Evolutionary conservation across 2,888 invertebrate genomes (phyloP).

Genomic region (Clivina fossor): DNA sequence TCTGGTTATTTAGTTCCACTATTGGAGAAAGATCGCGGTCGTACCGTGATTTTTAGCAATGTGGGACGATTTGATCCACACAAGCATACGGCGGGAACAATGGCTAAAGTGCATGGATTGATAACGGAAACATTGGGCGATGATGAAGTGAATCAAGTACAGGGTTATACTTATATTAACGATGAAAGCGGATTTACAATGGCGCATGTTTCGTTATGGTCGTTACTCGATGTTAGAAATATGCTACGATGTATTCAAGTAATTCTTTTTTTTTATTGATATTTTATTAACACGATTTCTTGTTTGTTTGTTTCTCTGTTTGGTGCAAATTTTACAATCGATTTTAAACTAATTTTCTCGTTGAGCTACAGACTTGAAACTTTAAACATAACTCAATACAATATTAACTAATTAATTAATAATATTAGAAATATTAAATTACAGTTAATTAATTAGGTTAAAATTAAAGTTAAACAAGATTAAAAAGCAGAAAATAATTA

Average conservation of each 20-base stretch:
- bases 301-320: too few species aligned
- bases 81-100: conserved; percentile 70
- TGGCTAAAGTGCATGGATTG: conserved; percentile 82
- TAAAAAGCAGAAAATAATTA: too few species aligned
- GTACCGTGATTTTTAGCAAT: conserved; percentile 76
- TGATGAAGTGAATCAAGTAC: conserved; percentile 79
- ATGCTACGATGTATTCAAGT: conserved; percentile 79
- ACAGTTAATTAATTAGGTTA: too few species aligned
- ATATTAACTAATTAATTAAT: too few species aligned
- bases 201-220: conserved; percentile 82
- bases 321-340: too few species aligned
- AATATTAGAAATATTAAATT: too few species aligned
- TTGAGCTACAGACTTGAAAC: too few species aligned
- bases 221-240: conserved; percentile 73
- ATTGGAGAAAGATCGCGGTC: conserved; percentile 74
- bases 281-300: neutral
- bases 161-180: conserved; percentile 82
- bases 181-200: conserved; percentile 82
- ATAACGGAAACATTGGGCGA: conserved; percentile 83
- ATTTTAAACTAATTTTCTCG: too few species aligned
- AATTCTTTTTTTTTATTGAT: too few species aligned
- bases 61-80: conserved; percentile 64
- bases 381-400: too few species aligned
- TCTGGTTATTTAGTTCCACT: conserved; percentile 77
- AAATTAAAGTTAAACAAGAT: too few species aligned